Evolutionary conservation across 23 tunicate genomes (phyloP).

Genomic region (Halocynthia aurantium): DNA sequence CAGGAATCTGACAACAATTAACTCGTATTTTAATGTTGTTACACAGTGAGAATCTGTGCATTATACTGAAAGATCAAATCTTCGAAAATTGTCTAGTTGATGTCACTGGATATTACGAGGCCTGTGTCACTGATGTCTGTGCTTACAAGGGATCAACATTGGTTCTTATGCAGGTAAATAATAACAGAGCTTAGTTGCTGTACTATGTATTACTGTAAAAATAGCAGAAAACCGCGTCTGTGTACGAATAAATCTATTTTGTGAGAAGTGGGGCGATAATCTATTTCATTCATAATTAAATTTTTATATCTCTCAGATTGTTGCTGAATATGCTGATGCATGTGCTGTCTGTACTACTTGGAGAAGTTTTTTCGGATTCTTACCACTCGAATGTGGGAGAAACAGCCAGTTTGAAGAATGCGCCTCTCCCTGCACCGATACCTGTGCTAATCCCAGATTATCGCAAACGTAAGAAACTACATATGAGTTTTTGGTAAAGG

Average conservation of each 20-base stretch:
- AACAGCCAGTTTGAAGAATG: neutral
- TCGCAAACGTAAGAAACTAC: neutral
- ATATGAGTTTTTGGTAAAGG: too few species aligned
- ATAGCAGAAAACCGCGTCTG: too few species aligned
- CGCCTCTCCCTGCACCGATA: slow-evolving; percentile 2
- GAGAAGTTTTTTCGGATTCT: slow-evolving; percentile 9
- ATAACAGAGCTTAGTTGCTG: neutral
- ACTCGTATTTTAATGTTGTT: too few species aligned
- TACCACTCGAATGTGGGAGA: neutral
- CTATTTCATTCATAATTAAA: neutral
- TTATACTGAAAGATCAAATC: too few species aligned
- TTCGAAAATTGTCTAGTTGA: neutral
- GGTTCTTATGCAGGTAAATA: slow-evolving; percentile 28
- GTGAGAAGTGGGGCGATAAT: neutral
- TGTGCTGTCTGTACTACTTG: slow-evolving; percentile 35
- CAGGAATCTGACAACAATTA: too few species aligned
- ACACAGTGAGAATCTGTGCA: too few species aligned
- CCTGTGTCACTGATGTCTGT: slow-evolving; percentile 64
- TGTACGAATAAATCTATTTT: neutral
- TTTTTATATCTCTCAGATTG: neutral
- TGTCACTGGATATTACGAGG: slow-evolving; percentile 25
- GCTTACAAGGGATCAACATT: slow-evolving; percentile 39
- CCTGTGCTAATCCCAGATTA: neutral
- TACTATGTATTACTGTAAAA: too few species aligned
- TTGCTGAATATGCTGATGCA: slow-evolving; percentile 21